Percentiles rank a stretch among this genome's conserved stretches.
These are phyloP conservation scores for Girardinus metallicus DNA, from an alignment of 2,797 vertebrate genomes.

Conservation along the genomic window DNA sequence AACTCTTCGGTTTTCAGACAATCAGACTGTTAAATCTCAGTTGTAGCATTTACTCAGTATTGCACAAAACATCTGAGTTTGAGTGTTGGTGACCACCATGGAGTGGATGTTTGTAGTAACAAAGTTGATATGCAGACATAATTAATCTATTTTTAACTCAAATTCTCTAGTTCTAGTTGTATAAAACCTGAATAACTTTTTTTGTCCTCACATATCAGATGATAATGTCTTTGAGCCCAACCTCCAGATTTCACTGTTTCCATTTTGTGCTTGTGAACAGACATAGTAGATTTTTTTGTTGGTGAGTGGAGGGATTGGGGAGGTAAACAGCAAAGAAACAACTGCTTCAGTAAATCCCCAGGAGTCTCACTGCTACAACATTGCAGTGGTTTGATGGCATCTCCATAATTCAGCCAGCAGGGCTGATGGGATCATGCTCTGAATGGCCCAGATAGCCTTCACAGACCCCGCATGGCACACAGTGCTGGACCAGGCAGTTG, in stretches of 20 bases:
- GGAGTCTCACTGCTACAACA: slow-evolving; percentile 71
- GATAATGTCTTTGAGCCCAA: not conserved
- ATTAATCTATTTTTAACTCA: not conserved
- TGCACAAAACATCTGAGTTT: not conserved
- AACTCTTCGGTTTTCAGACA: not conserved
- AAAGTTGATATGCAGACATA: not conserved
- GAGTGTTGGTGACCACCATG: not conserved
- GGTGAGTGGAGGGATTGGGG: slow-evolving; percentile 34
- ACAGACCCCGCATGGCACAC: slow-evolving; percentile 47
- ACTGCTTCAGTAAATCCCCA: slow-evolving; percentile 72
- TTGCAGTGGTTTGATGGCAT: slow-evolving; percentile 59
- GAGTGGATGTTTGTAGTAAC: not conserved
- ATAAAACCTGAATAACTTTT: not conserved
- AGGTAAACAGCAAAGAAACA: slow-evolving; percentile 56
- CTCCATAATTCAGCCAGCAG: slow-evolving; percentile 74
- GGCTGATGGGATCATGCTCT: slow-evolving; percentile 73
- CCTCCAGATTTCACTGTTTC: not conserved
- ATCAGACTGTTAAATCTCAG: not conserved
- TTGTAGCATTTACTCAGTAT: too few species aligned
- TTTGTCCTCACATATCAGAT: not conserved
- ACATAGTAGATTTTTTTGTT: slow-evolving; percentile 47
- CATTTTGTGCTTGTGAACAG: slow-evolving; percentile 18
- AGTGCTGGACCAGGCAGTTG: slow-evolving; percentile 38
- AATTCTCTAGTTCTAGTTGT: not conserved
- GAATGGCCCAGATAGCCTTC: slow-evolving; percentile 79